Base-by-base conservation (phyloP, 2,888 invertebrate species). In the Drosophila hamatofila region DNA sequence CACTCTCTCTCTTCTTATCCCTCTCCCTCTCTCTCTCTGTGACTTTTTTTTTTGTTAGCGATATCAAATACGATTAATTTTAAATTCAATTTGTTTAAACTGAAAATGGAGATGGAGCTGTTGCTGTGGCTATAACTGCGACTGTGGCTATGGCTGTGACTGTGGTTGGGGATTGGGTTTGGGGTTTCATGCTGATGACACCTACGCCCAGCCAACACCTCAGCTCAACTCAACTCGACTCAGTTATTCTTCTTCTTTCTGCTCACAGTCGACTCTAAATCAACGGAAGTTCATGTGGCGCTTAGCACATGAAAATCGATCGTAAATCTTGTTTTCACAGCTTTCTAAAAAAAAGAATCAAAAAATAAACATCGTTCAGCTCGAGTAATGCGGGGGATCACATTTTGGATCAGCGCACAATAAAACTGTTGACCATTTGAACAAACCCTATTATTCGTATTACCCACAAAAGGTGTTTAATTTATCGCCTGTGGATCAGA, bases 281-380 rank as follows among this genome's bases (percentile, higher is more conserved):
- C 65, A 85, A 78, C 88, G 84, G 84, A 84, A 84, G 88, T 88
- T 84, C 88, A 78, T 83, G 88, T 88, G 84, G 84, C 84, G 84
- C 84, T 88, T 63, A 88, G 78, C 70, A 80, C 70, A 77, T 79
- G 79, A 75, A 72, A 83, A 75, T 74, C 57, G 63, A 61, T 69
- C 68, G 82, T 82, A 82, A 82, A 86, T 82, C 81, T 77, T 78
- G 57, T 60, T 78, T 78, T 77, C 75, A 75, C 77, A 77, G 79
- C 77, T 77, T 77, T 77, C 77, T 77, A 77, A 49, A 49, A 49
- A 27, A n/a, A 9, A 23, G n/a, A n/a, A 11, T 11, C n/a, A 49
- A 49, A 18, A 48, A n/a, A 25, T 25, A 25, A 78, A 70, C 55
- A 72, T 57, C 56, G 35, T 41, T 23, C 30, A 23, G 49, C 51